Percentiles rank a stretch among this genome's conserved stretches.
These are phyloP conservation scores for Corapipo altera DNA, from an alignment of 2,113 vertebrate species.

Conservation along the genomic window DNA sequence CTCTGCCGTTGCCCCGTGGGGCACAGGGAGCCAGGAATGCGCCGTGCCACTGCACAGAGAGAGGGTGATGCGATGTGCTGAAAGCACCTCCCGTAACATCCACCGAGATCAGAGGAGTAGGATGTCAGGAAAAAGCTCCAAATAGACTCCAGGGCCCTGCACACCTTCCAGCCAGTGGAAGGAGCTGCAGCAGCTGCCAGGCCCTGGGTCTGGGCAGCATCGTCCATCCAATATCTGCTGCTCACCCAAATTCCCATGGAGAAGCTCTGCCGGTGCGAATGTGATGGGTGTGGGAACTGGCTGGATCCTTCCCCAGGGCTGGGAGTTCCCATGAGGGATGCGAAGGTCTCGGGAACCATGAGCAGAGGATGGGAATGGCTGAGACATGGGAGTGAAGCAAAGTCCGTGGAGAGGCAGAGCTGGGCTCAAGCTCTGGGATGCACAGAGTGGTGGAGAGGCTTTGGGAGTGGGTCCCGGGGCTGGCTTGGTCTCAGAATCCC, in stretches of 20 bases:
- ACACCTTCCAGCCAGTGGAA: not conserved
- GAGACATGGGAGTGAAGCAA: rapidly evolving
- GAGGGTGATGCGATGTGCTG: not conserved
- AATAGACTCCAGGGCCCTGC: not conserved
- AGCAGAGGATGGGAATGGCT: not conserved
- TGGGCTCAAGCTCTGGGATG: not conserved
- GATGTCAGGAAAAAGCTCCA: not conserved
- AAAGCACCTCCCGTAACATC: not conserved
- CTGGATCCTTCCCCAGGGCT: not conserved
- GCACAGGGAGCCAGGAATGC: rapidly evolving
- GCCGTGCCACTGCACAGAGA: rapidly evolving
- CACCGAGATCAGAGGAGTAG: not conserved
- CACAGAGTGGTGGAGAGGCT: not conserved
- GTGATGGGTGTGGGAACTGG: not conserved
- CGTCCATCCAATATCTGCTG: rapidly evolving
- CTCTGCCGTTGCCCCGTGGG: not conserved
- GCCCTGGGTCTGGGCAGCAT: not conserved
- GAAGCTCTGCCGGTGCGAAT: not conserved
- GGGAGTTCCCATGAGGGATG: not conserved
- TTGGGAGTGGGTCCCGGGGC: not conserved
- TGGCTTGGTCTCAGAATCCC: not conserved
- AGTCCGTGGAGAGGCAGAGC: not conserved
- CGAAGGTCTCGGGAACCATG: rapidly evolving
- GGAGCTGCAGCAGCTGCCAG: not conserved
- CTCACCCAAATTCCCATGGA: not conserved